A percentile compares a stretch with the other conserved stretches of the same genome.
Evolutionary conservation across 2,888 invertebrate species (phyloP).

Genomic region (Metalampra italica): DNA sequence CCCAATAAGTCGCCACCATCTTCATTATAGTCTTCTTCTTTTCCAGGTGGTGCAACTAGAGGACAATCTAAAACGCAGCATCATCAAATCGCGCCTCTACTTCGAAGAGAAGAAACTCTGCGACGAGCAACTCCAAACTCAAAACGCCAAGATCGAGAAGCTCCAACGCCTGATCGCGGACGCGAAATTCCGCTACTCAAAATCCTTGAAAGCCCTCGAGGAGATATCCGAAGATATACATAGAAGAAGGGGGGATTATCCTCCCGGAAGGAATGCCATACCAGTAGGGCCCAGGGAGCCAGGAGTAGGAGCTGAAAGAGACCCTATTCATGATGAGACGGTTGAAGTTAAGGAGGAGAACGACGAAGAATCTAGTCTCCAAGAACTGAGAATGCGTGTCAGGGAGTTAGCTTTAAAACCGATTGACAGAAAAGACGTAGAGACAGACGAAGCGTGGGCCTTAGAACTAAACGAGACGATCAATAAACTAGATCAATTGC

Average conservation of each 20-base stretch:
- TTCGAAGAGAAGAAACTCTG: slow-evolving; percentile 94
- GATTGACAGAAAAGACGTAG: slow-evolving; percentile 84
- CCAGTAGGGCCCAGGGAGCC: slow-evolving; percentile 81
- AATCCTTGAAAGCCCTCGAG: slow-evolving; percentile 90
- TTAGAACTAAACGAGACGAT: slow-evolving; percentile 86
- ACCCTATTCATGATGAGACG: slow-evolving; percentile 62
- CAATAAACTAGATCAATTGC: slow-evolving; percentile 85
- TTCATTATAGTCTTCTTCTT: too few species aligned
- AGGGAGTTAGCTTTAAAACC: slow-evolving; percentile 86
- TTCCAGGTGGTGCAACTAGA: slow-evolving; percentile 86
- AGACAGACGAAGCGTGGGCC: slow-evolving; percentile 85
- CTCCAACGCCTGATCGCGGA: slow-evolving; percentile 88
- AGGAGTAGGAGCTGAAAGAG: slow-evolving; percentile 86
- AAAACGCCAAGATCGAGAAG: slow-evolving; percentile 89
- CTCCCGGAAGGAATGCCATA: slow-evolving; percentile 61
- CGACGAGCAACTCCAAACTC: slow-evolving; percentile 90
- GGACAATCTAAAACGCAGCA: slow-evolving; percentile 88
- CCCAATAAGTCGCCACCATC: too few species aligned
- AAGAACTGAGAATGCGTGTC: slow-evolving; percentile 83
- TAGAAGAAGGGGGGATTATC: slow-evolving; percentile 79
- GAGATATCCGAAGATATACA: slow-evolving; percentile 96
- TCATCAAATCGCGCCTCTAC: slow-evolving; percentile 92
- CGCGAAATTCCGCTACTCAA: slow-evolving; percentile 89
- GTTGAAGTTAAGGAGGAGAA: slow-evolving; percentile 39
- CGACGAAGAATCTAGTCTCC: slow-evolving; percentile 79